Evolutionary conservation across 2,797 vertebrate genomes (phyloP).

Genomic region (Enteromius radiatus): DNA sequence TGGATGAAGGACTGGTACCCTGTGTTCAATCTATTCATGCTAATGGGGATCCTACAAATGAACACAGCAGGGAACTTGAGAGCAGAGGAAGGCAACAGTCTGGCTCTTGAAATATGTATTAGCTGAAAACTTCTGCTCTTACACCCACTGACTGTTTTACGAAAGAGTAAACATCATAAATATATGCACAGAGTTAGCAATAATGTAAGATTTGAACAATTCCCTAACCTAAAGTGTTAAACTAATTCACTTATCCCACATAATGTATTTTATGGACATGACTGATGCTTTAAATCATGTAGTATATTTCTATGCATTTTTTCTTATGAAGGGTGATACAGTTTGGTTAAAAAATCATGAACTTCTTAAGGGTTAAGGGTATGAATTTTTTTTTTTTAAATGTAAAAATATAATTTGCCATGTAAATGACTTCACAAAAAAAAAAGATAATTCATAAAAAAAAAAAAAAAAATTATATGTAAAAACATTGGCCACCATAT

Average conservation of each 20-base stretch:
- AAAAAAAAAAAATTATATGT: no score
- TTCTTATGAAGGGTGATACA: background rate
- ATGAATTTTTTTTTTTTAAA: background rate
- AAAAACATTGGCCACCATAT: no score
- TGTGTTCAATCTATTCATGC: conserved; percentile 62
- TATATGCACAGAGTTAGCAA: background rate
- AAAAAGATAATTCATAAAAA: no score
- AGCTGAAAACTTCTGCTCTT: conserved; percentile 46
- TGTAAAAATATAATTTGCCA: background rate
- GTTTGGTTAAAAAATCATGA: background rate
- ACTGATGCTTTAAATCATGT: background rate
- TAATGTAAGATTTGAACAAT: conserved; percentile 21
- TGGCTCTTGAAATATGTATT: conserved; percentile 54
- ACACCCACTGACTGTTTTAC: conserved; percentile 27
- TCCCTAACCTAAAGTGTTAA: background rate
- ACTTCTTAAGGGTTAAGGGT: no score
- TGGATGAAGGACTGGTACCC: conserved; percentile 58
- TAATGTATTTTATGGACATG: background rate
- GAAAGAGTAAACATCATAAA: conserved; percentile 24
- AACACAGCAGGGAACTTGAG: conserved; percentile 55
- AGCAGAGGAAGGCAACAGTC: conserved; percentile 36
- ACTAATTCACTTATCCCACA: background rate
- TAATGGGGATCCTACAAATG: conserved; percentile 70
- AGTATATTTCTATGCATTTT: background rate
- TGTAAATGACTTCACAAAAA: no score